Base-by-base conservation (phyloP, 2,797 vertebrate genomes). In the Siniperca undulata region DNA sequence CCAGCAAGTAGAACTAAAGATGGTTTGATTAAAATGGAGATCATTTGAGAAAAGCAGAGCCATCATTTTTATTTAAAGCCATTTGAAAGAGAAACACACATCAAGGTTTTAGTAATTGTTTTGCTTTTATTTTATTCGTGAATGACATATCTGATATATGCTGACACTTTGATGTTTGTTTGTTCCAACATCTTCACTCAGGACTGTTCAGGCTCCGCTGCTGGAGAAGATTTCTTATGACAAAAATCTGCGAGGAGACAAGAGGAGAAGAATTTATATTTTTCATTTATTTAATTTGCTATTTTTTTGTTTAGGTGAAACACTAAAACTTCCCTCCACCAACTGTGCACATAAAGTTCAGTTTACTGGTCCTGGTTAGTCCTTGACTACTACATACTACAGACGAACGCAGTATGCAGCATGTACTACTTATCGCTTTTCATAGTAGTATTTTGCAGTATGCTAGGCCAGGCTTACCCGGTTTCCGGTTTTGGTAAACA, bases 171-270 rank as follows among this genome's bases (percentile, higher is more conserved):
- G n/a, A 6, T 36, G 34, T 36, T 11, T n/a, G 55, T 42, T n/a
- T 14, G 6, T 12, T 42, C 6, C 46, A 2, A 2, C 1, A 2
- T 19, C 38, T 42, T 24, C 52, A 4, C 24, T 77, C 40, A 65
- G 14, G 62, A 0, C n/a, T 3, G 9, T 14, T 13, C 50, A 9
- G 14, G 1, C 1, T 30, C 6, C 34, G 6, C 34, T 0, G 70
- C 24, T 0, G 70, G 55, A 60, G 72, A 12, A 2, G 78, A 67
- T 34, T 76, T 81, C 69, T 64, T 78, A 12, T 79, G 83, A 53
- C 87, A 90, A 1, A 87, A 86, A 42, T 89, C 89, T 90, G 88
- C 17, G 40, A 64, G 19, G 34, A 70, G 7, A 85, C 5, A 50
- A 58, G 19, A 69, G 0, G 22, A 56, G 6, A 52, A 30, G 27